Evolutionary conservation across 1,140 invertebrate species (phyloP).

Genomic region (Drosophila malerkotliana): DNA sequence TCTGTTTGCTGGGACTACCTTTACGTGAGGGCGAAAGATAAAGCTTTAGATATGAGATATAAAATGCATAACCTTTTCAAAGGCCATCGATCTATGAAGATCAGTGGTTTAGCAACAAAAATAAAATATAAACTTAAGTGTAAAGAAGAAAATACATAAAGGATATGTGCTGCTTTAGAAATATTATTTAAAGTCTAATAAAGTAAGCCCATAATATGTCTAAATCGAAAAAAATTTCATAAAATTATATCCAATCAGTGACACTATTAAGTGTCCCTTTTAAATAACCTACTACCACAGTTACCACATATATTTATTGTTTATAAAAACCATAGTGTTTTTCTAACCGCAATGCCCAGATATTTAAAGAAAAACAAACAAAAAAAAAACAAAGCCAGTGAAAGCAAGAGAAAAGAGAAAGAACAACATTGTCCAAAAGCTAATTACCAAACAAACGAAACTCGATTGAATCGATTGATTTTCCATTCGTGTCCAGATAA

Average conservation of each 20-base stretch:
- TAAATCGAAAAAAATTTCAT: too few species aligned
- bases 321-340: constrained; percentile 11
- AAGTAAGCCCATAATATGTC: too few species aligned
- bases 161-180: too few species aligned
- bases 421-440: constrained; percentile 73
- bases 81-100: constrained; percentile 10
- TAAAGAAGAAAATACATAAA: too few species aligned
- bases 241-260: too few species aligned
- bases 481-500: constrained; percentile 69
- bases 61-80: constrained; percentile 1
- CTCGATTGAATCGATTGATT: constrained; percentile 77
- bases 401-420: constrained; percentile 10
- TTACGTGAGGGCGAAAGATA: constrained; percentile 44
- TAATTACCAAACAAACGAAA: constrained; percentile 79
- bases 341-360: constrained; percentile 10
- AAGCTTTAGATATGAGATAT: constrained; percentile 24
- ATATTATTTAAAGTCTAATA: too few species aligned
- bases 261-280: too few species aligned
- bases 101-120: background rate
- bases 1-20: constrained; percentile 69
- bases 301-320: background rate
- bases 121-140: too few species aligned
- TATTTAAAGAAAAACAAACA: constrained; percentile 6
- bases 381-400: constrained; percentile 15
- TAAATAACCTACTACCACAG: too few species aligned